Percentiles rank a stretch among this genome's conserved stretches.
Conservation (phyloP, 2,113 vertebrate genomes). For the Machaerirhynchus nigripectus region DNA sequence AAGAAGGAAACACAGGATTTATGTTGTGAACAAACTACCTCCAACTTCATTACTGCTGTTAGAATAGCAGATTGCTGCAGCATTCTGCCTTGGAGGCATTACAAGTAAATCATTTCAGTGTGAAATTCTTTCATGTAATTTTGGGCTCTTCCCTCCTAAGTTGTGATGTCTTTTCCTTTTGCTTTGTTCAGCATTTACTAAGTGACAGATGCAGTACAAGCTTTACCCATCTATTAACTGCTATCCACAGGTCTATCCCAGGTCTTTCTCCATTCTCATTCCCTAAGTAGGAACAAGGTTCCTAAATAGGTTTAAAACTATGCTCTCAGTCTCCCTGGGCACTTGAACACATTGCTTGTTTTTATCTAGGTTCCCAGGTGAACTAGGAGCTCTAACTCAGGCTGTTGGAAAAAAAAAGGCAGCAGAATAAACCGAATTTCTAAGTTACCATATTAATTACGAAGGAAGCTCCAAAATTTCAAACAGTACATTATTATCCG, state of each 20-base stretch:
- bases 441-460: background rate
- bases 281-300: background rate
- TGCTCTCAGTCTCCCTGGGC: background rate
- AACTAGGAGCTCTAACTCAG: background rate
- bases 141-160: background rate
- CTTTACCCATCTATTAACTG: background rate
- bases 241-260: background rate
- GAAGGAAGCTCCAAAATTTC: background rate
- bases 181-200: background rate
- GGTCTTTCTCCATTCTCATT: background rate
- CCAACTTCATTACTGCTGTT: background rate
- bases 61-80: background rate
- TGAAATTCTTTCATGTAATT: background rate
- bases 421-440: background rate
- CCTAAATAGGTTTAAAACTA: background rate
- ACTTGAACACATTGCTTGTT: background rate
- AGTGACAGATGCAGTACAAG: background rate
- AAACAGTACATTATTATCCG: background rate
- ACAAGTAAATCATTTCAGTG: background rate
- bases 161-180: background rate
- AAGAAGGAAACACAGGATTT: background rate
- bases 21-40: background rate
- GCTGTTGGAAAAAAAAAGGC: background rate
- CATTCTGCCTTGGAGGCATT: background rate
- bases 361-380: background rate